phyloP scores from a whole-genome alignment of 1,140 invertebrate species.

The Holotrichia oblita region DNA sequence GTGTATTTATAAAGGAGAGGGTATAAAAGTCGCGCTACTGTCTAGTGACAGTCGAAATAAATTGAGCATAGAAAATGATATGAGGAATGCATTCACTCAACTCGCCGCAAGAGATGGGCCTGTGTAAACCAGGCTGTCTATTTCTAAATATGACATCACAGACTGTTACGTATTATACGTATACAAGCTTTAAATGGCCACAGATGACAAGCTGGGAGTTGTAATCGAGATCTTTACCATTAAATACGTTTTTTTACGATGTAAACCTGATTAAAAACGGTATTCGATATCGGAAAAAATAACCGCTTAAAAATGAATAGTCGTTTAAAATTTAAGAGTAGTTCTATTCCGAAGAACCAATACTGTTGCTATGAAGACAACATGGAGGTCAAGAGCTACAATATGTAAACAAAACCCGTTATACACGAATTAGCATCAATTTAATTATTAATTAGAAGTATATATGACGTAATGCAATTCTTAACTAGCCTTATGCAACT shows the following conservation, averaged over 20 bases:
- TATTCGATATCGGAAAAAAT: not conserved
- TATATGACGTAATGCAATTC: not conserved
- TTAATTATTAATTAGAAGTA: not conserved
- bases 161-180: constrained; percentile 46
- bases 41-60: not conserved
- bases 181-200: constrained; percentile 50
- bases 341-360: not conserved
- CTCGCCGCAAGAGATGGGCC: not conserved
- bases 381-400: not conserved
- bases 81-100: not conserved
- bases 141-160: constrained; percentile 49
- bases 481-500: not conserved
- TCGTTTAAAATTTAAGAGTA: not conserved
- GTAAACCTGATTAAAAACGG: not conserved
- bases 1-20: not conserved
- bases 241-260: not conserved
- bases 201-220: constrained; percentile 46
- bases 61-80: constrained; percentile 12
- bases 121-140: constrained; percentile 45
- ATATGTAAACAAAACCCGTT: constrained; percentile 28
- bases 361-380: not conserved
- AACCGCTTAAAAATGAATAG: not conserved
- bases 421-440: not conserved
- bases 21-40: not conserved
- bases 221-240: constrained; percentile 42